These are phyloP conservation scores for Amphiprion ocellaris DNA, from an alignment of 2,113 vertebrate species.

Conservation along the genomic window DNA sequence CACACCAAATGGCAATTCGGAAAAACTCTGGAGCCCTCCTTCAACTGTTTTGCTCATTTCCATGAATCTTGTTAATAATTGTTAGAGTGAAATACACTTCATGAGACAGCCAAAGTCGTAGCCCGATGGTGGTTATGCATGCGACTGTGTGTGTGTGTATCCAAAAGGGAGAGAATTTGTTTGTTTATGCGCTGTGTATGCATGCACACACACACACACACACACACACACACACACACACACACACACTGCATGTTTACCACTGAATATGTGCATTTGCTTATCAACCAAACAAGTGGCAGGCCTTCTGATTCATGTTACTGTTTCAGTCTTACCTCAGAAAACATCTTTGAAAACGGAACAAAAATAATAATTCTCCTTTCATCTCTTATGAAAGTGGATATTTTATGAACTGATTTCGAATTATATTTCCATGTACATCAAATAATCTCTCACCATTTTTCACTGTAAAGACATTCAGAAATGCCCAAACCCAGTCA, in stretches of 20 bases:
- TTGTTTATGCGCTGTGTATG: conserved; percentile 54
- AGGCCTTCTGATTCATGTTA: background rate
- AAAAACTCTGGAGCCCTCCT: conserved; percentile 68
- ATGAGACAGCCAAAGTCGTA: conserved; percentile 43
- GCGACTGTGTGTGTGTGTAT: conserved; percentile 23
- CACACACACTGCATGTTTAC: conserved; percentile 50
- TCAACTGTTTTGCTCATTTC: conserved; percentile 70
- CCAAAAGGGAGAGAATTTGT: conserved; percentile 32
- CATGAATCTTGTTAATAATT: conserved; percentile 79
- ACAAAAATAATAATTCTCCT: background rate
- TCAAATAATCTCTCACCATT: background rate
- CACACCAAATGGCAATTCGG: conserved; percentile 73
- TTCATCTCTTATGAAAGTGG: background rate
- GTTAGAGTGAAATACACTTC: conserved; percentile 63
- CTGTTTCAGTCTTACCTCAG: conserved; percentile 18
- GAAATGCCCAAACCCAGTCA: background rate
- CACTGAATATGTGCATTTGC: conserved; percentile 60
- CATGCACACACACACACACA: no score
- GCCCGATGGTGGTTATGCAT: conserved; percentile 9
- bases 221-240: background rate
- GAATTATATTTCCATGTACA: background rate
- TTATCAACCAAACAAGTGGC: conserved; percentile 28
- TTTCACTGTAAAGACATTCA: background rate
- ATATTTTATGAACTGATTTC: conserved; percentile 1
- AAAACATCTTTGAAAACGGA: background rate